Evolutionary conservation across 2,113 vertebrate species (phyloP).

Genomic region (Dipodomys spectabilis): DNA sequence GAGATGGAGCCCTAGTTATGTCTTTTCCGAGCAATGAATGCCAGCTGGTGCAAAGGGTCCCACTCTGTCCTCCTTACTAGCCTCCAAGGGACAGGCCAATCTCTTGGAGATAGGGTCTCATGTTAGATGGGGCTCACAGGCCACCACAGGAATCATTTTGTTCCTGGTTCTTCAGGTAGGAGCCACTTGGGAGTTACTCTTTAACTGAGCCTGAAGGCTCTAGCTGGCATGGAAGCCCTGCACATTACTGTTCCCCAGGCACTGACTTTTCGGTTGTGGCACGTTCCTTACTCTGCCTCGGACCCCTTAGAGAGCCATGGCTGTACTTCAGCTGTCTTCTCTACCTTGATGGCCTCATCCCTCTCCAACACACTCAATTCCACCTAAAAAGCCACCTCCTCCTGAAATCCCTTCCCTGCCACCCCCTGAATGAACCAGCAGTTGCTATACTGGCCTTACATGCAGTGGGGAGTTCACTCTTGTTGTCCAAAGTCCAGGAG

Average conservation of each 20-base stretch:
- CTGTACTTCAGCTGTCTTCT: not conserved
- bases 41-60: not conserved
- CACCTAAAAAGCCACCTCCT: not conserved
- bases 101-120: not conserved
- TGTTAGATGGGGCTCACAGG: not conserved
- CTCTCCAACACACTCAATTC: not conserved
- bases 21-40: constrained; percentile 30
- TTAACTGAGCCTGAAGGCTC: not conserved
- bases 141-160: not conserved
- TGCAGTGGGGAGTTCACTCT: not conserved
- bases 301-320: no score
- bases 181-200: not conserved
- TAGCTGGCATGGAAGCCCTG: not conserved
- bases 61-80: no score
- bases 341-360: not conserved
- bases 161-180: not conserved
- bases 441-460: not conserved
- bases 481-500: not conserved
- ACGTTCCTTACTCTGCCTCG: no score
- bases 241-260: no score
- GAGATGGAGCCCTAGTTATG: not conserved
- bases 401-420: not conserved
- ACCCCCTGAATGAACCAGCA: not conserved
- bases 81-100: no score
- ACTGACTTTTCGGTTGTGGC: no score